A percentile compares a stretch with the other conserved stretches of the same genome.
These are phyloP conservation scores for Scalopus aquaticus DNA, from an alignment of 2,113 vertebrate genomes.

Conservation along the genomic window DNA sequence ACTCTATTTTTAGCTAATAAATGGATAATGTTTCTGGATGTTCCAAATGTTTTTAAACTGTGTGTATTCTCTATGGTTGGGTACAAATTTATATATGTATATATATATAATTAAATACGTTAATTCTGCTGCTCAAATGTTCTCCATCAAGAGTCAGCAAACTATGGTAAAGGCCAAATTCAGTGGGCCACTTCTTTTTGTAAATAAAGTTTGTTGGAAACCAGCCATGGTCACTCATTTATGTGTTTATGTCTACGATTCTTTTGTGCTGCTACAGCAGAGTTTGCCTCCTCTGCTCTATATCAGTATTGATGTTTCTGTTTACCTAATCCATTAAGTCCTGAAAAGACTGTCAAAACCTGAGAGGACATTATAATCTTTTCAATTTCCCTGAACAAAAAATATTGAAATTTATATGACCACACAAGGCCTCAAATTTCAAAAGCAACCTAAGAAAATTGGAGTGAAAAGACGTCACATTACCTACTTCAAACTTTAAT, in stretches of 20 bases:
- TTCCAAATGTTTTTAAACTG: neutral
- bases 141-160: neutral
- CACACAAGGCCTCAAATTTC: no score
- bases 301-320: neutral
- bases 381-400: no score
- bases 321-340: no score
- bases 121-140: neutral
- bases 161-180: neutral
- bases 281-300: neutral
- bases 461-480: no score
- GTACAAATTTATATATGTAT: neutral
- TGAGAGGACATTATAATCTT: no score
- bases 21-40: neutral
- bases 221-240: neutral
- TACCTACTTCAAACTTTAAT: no score
- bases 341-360: no score
- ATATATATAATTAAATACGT: neutral
- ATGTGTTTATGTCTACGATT: neutral
- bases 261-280: no score
- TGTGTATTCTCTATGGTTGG: neutral
- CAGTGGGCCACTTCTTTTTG: neutral
- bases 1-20: no score
- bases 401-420: no score
- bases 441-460: no score
- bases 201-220: neutral